Conservation (phyloP, 2,888 invertebrate genomes). For the Xanthorhoe designata region DNA sequence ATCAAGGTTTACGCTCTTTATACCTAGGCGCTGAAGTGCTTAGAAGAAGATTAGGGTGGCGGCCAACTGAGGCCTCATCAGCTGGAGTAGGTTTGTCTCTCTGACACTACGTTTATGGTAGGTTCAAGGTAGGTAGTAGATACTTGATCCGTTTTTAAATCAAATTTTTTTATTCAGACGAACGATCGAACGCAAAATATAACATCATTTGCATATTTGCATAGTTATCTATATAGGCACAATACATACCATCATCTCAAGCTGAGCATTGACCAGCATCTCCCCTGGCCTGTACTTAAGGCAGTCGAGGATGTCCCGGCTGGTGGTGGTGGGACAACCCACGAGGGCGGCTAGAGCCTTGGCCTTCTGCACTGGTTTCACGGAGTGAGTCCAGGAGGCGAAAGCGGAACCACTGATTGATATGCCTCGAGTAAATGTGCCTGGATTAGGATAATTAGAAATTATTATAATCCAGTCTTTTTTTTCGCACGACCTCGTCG, state of each 20-base stretch:
- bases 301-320: conserved; percentile 86
- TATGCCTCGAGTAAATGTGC: conserved; percentile 86
- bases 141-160: too few relatives aligned
- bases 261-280: conserved; percentile 84
- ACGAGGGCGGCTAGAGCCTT: conserved; percentile 85
- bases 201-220: too few relatives aligned
- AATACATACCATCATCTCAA: conserved; percentile 80
- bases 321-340: conserved; percentile 86
- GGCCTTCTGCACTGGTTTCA: conserved; percentile 86
- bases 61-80: background rate
- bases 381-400: conserved; percentile 86
- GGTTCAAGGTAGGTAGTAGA: too few relatives aligned
- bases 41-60: background rate
- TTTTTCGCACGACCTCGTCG: background rate
- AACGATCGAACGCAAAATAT: too few relatives aligned
- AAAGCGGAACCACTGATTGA: conserved; percentile 90
- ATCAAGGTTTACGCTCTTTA: too few relatives aligned
- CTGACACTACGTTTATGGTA: too few relatives aligned
- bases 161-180: too few relatives aligned
- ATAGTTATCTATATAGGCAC: too few relatives aligned
- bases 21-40: too few relatives aligned
- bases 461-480: too few relatives aligned
- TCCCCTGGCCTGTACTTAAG: conserved; percentile 86
- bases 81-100: too few relatives aligned
- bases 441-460: too few relatives aligned